Percentiles rank a stretch among this genome's conserved stretches.
Evolutionary conservation across 2,888 invertebrate genomes (phyloP).

Genomic region (Brachylomia viminalis): DNA sequence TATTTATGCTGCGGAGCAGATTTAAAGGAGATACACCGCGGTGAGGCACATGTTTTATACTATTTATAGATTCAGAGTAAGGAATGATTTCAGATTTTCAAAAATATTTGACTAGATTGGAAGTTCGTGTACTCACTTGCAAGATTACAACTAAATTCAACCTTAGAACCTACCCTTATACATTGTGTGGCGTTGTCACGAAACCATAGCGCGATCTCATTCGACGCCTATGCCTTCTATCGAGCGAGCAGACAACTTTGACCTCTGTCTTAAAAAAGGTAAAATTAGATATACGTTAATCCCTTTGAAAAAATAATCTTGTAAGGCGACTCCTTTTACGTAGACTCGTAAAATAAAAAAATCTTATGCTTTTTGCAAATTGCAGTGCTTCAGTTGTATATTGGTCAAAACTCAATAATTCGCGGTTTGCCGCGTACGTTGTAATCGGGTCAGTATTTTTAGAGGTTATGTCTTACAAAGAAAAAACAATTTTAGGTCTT

Average conservation of each 20-base stretch:
- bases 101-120: neutral
- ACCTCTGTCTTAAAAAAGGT: neutral
- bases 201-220: neutral
- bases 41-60: too few species aligned
- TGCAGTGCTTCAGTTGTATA: neutral
- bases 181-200: too few species aligned
- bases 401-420: neutral
- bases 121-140: too few species aligned
- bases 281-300: neutral
- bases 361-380: neutral
- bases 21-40: too few species aligned
- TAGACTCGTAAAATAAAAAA: neutral
- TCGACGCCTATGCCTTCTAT: neutral
- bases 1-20: too few species aligned
- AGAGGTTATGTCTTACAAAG: neutral
- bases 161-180: too few species aligned
- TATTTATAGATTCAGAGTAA: too few species aligned
- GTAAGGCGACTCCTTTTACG: neutral
- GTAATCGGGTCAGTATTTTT: neutral
- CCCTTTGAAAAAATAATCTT: neutral
- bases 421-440: too few species aligned
- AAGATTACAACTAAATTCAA: too few species aligned
- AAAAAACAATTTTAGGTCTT: neutral
- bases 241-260: neutral
- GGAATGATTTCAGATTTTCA: neutral